A percentile compares a stretch with the other conserved stretches of the same genome.
Conservation (phyloP, 2,888 invertebrate species). For the Opisthograptis luteolata region DNA sequence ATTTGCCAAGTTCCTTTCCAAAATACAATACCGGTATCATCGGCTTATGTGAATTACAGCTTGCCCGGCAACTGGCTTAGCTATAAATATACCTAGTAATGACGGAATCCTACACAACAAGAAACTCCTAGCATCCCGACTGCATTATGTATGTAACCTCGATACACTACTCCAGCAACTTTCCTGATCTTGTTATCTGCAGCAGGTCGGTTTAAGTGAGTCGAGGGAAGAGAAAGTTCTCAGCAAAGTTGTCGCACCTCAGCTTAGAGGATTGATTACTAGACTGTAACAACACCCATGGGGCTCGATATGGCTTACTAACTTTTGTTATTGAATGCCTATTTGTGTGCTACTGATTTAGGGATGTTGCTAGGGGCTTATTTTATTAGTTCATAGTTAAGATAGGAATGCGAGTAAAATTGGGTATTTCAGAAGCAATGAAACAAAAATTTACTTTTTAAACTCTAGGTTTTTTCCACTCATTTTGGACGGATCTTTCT, state of each 20-base stretch:
- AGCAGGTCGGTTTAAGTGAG: conserved; percentile 9
- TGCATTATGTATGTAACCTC: conserved; percentile 15
- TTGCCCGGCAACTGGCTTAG: too few relatives aligned
- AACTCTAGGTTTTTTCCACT: too few relatives aligned
- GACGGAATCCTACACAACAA: not conserved
- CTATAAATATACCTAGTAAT: not conserved
- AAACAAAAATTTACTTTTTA: too few relatives aligned
- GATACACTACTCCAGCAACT: conserved; percentile 21
- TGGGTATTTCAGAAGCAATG: too few relatives aligned
- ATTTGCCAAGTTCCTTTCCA: too few relatives aligned
- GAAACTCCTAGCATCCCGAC: conserved; percentile 5
- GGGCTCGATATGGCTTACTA: conserved; percentile 3
- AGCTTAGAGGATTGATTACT: conserved; percentile 18
- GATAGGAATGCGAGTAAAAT: too few relatives aligned
- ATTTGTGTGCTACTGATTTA: conserved; percentile 5
- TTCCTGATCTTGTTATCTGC: conserved; percentile 24
- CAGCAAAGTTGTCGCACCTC: conserved; percentile 17
- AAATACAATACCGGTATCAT: too few relatives aligned
- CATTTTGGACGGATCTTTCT: too few relatives aligned
- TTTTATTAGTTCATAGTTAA: too few relatives aligned
- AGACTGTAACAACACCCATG: conserved; percentile 9
- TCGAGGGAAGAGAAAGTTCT: conserved; percentile 1
- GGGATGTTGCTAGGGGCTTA: too few relatives aligned
- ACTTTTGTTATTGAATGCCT: conserved; percentile 18
- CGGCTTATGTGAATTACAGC: too few relatives aligned